Evolutionary conservation across 2,113 vertebrate genomes (phyloP), one percentile per base, ranked within the genome.

Genomic region (Callochromis pleurospilus): DNA sequence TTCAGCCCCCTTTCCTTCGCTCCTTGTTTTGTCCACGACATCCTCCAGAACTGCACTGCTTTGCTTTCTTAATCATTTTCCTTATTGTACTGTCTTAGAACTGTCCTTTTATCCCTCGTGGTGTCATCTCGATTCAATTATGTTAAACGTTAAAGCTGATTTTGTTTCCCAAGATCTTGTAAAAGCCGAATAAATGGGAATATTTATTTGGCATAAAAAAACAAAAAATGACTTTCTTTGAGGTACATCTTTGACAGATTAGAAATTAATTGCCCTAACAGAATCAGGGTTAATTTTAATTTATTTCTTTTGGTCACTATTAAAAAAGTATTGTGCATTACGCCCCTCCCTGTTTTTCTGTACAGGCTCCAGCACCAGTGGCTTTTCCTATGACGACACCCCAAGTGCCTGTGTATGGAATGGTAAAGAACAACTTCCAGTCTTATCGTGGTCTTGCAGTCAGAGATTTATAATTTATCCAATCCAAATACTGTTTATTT

Each of bases 351-450:
- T 88, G 17, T 36, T 40, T 21, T 83, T 54, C 54, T 73, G 15
- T 93, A 89, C 91, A 97, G 96, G 97, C 97, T 96, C 97, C 97
- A 92, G 97, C 97, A 94, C 97, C 97, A 90, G 94, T 97, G 88
- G 88, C 96, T 82, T 98, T 97, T 96, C 97, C 97, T 84, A 91
- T 97, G 97, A 97, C 97, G 91, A 96, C 97, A 94, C 96, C 97
- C 92, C 97, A 98, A 98, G 97, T 98, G 97, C 97, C 97, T 97
- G 93, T 97, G 87, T 98, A 98, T 93, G 97, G 97, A 97, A 98
- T 98, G 98, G 98, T 98, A 97, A 96, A 95, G 7, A 65, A 33
- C 3, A 9, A 29, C 36, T 19, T 19, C 21, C 7, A 15, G 19
- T 83, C 53, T 49, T 17, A 45, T 55, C 6, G 40, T 29, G 62